These are phyloP conservation scores for Cavia porcellus DNA, from an alignment of 2,113 vertebrate species.

Conservation along the genomic window DNA sequence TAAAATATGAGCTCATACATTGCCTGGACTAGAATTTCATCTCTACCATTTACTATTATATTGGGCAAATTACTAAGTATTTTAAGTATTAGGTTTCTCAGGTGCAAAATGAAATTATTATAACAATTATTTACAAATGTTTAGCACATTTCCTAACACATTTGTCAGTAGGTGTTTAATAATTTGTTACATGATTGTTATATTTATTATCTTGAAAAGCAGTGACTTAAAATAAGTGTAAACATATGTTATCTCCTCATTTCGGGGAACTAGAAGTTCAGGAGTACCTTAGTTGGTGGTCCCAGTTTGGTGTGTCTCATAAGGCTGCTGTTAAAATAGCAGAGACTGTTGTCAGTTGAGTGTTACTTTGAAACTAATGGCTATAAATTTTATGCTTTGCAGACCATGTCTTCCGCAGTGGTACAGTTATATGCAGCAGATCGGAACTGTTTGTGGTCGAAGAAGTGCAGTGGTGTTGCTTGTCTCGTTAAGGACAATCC, in stretches of 20 bases:
- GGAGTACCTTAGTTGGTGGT: not conserved
- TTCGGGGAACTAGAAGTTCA: not conserved
- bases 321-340: not conserved
- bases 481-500: constrained; percentile 99
- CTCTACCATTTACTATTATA: not conserved
- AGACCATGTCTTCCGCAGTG: constrained; percentile 97
- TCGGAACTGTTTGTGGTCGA: constrained; percentile 94
- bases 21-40: not conserved
- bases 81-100: not conserved
- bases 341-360: not conserved
- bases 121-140: constrained; percentile 48
- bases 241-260: not conserved
- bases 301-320: not conserved
- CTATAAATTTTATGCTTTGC: constrained; percentile 72
- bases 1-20: not conserved
- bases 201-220: constrained; percentile 44
- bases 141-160: not conserved
- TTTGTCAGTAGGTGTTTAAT: constrained; percentile 53
- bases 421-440: constrained; percentile 96
- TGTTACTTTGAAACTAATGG: constrained; percentile 58
- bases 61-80: not conserved
- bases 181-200: constrained; percentile 29
- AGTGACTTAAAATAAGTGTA: constrained; percentile 19
- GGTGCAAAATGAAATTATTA: not conserved
- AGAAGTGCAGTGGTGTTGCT: constrained; percentile 97